Conservation (phyloP, 2,113 vertebrate species). For the Mionectes macconnelli region DNA sequence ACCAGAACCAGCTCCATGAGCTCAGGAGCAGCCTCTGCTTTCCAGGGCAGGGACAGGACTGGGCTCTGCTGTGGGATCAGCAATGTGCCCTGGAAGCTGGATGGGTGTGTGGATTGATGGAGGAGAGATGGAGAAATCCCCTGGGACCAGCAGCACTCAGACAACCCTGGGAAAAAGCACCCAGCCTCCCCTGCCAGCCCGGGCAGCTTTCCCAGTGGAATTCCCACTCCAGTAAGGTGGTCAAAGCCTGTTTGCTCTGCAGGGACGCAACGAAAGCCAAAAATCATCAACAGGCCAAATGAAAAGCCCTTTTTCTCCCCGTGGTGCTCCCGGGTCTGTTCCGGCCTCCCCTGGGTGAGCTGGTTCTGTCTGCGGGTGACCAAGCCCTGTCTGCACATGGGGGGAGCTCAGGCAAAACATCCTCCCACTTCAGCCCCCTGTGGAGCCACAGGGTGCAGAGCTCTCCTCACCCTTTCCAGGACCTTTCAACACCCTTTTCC, state of each 20-base stretch:
- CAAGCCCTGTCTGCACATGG: neutral
- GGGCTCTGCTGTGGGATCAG: neutral
- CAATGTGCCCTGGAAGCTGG: accelerated
- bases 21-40: neutral
- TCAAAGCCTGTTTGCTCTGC: neutral
- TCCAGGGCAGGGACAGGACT: neutral
- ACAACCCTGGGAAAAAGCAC: too few relatives aligned
- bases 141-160: too few relatives aligned
- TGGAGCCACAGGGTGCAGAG: accelerated
- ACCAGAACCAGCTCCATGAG: neutral
- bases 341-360: neutral
- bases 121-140: neutral
- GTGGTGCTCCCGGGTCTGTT: neutral
- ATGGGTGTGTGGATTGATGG: neutral
- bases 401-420: neutral
- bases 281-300: neutral
- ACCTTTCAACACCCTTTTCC: neutral
- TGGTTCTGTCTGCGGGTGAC: too few relatives aligned
- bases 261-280: neutral
- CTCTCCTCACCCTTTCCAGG: neutral
- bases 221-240: neutral
- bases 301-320: neutral
- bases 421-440: neutral
- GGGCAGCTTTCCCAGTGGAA: neutral
- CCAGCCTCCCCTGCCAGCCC: too few relatives aligned